Base-by-base conservation (phyloP, 2,888 invertebrate genomes). In the Maniola hyperantus region DNA sequence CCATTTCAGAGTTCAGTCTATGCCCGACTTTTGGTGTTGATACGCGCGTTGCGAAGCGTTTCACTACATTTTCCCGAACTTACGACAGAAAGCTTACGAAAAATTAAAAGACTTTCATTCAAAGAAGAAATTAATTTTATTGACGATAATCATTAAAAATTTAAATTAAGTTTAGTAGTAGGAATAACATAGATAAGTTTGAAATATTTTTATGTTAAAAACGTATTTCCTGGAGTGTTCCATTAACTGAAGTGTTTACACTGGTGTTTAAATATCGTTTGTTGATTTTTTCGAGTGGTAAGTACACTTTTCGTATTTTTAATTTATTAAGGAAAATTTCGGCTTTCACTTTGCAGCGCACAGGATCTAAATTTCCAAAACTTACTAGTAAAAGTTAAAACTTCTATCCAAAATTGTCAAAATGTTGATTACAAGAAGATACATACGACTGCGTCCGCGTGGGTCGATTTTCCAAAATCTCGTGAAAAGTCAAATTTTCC, bases 241-340 rank as follows among this genome's bases (percentile, higher is more conserved):
- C 10, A 55, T 57, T 57, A 42, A 57, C 11, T 57, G 11, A 20
- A 57, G 57, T 57, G 57, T 57, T 57, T 20, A 39, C 42, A 5
- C n/a, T 42, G n/a, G 36, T 39, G 36, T 8, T 46, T 15, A n/a
- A 15, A 1, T 5, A 15, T 2, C 26, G 26, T n/a, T 15, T 18
- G 20, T 20, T 20, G 39, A 57, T 57, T 39, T 57, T 42, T 15
- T 20, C 57, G 42, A 57, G 57, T 57, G 57, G 57, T 57, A 42
- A 57, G 57, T 15, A 46, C 46, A 15, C 46, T 0, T 15, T 46
- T 33, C 39, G 13, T 42, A 39, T 39, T 20, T 36, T 57, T 57
- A 20, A 42, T 42, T 36, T 42, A 5, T 13, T 13, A 5, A 0
- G 11, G 42, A n/a, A n/a, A n/a, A n/a, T n/a, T n/a, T n/a, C 42